Percentiles rank a stretch among this genome's conserved stretches.
Evolutionary conservation across 2,888 invertebrate species (phyloP).

Genomic region (Sicus ferrugineus): DNA sequence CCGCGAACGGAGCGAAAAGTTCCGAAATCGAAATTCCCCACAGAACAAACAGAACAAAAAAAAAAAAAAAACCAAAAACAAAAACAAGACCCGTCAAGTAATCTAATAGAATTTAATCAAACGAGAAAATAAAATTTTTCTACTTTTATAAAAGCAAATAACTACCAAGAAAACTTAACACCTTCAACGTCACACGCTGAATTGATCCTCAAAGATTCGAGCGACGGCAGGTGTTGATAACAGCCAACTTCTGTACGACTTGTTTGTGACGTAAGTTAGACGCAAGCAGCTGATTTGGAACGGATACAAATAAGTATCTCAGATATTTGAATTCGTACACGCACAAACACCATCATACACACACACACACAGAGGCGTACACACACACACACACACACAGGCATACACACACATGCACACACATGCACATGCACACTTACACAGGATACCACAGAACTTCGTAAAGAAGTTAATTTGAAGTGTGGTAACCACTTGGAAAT

Average conservation of each 20-base stretch:
- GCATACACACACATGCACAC: conserved; percentile 9
- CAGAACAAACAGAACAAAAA: neutral
- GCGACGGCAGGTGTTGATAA: too few relatives aligned
- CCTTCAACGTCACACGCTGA: too few relatives aligned
- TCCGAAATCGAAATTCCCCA: too few relatives aligned
- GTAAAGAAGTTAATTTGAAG: neutral
- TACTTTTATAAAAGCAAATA: conserved; percentile 8
- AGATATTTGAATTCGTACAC: neutral
- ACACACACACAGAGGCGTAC: neutral
- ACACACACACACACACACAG: neutral
- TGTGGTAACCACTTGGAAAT: neutral
- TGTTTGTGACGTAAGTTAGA: neutral
- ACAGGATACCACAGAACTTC: too few relatives aligned
- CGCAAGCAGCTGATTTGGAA: neutral
- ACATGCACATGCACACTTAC: too few relatives aligned
- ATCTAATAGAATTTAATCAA: neutral
- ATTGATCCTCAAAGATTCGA: too few relatives aligned
- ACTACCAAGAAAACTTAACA: neutral
- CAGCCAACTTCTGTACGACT: neutral
- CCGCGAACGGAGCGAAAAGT: neutral
- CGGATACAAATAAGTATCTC: neutral
- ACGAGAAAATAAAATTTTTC: neutral
- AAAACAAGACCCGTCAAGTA: neutral
- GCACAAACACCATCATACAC: neutral
- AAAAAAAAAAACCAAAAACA: neutral